phyloP scores from a whole-genome alignment of 2,888 invertebrate genomes.

The Apamea crenata region DNA sequence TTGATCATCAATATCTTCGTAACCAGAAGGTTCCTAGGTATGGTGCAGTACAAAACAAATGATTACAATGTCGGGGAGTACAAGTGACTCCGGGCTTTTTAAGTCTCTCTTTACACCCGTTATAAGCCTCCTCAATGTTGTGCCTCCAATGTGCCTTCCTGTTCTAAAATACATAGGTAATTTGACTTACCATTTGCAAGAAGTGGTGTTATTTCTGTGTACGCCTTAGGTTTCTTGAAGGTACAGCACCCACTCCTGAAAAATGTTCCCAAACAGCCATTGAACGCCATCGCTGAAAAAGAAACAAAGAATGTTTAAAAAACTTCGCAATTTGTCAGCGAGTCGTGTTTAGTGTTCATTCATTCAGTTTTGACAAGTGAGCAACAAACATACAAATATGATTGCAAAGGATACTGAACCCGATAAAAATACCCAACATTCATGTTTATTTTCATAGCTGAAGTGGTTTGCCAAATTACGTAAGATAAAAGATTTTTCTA shows the following conservation, averaged over 20 bases:
- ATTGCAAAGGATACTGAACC: background rate
- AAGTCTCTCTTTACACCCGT: background rate
- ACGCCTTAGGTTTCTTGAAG: conserved; percentile 87
- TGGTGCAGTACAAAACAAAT: background rate
- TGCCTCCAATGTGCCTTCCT: background rate
- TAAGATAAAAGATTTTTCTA: background rate
- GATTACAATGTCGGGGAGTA: background rate
- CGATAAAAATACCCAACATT: too few species aligned
- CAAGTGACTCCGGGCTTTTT: too few species aligned
- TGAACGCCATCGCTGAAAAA: conserved; percentile 93
- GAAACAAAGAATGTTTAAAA: background rate
- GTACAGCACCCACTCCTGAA: conserved; percentile 87
- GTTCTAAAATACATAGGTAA: background rate
- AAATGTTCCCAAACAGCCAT: conserved; percentile 89
- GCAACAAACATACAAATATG: background rate
- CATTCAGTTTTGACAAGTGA: conserved; percentile 1
- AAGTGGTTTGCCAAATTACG: background rate
- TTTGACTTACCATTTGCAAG: conserved; percentile 77
- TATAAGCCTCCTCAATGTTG: background rate
- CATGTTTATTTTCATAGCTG: background rate
- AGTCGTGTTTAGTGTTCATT: background rate
- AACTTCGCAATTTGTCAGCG: background rate
- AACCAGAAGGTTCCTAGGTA: background rate
- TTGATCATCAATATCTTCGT: background rate
- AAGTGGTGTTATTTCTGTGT: conserved; percentile 89